phyloP scores from a whole-genome alignment of 2,797 vertebrate genomes.

The Meda fulgida region DNA sequence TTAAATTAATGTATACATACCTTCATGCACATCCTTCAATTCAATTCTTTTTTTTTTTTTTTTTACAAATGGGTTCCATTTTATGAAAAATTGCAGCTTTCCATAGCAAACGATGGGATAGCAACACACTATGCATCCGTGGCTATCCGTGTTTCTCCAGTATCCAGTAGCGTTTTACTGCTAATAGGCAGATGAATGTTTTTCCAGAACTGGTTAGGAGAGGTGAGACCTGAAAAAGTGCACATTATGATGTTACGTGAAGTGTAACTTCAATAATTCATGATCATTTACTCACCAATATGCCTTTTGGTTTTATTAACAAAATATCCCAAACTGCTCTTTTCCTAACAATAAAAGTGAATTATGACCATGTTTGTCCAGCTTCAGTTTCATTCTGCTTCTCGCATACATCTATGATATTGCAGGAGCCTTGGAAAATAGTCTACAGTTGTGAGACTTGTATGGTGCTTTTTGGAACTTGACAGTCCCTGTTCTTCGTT shows the following conservation, averaged over 20 bases:
- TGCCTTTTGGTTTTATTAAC: background rate
- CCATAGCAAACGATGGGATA: background rate
- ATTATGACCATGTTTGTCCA: background rate
- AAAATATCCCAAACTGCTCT: background rate
- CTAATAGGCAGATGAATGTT: background rate
- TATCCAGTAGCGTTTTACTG: background rate
- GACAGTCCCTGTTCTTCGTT: background rate
- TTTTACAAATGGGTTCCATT: background rate
- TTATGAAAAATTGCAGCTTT: background rate
- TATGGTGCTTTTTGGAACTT: too few relatives aligned
- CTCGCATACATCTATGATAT: background rate
- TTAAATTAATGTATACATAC: background rate
- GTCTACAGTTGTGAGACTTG: too few relatives aligned
- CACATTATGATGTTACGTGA: background rate
- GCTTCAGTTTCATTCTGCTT: background rate
- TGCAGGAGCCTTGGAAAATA: too few relatives aligned
- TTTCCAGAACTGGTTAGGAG: background rate
- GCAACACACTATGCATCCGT: background rate
- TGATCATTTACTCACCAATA: background rate
- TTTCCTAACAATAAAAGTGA: background rate
- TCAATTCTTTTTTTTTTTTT: background rate
- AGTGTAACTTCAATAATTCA: background rate
- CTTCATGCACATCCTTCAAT: background rate
- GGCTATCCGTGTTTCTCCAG: background rate
- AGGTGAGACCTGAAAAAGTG: background rate